Evolutionary conservation across 2,888 invertebrate genomes (phyloP).

Genomic region (Synergus gifuensis): DNA sequence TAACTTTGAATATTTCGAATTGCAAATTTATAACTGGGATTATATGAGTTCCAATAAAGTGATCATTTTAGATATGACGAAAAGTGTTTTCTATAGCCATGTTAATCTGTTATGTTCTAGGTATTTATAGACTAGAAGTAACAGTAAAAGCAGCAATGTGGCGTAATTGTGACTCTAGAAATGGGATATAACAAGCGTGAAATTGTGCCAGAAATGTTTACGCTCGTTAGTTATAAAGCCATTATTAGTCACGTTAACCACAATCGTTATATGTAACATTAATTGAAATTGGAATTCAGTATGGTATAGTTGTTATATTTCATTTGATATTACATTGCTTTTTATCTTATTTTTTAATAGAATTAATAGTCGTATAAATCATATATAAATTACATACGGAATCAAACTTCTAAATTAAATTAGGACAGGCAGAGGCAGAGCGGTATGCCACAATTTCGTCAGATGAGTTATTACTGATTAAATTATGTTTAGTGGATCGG

Average conservation of each 20-base stretch:
- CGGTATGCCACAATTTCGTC: neutral
- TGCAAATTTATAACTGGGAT: neutral
- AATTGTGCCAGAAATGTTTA: constrained; percentile 6
- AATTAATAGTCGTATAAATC: neutral
- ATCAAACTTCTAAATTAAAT: neutral
- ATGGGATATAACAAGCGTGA: neutral
- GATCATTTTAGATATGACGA: neutral
- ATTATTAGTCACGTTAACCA: neutral
- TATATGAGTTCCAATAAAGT: neutral
- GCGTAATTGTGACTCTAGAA: constrained; percentile 11
- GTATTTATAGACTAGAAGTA: constrained; percentile 14
- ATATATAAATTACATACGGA: neutral
- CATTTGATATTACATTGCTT: neutral
- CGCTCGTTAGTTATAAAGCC: neutral
- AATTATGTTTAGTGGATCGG: constrained; percentile 21
- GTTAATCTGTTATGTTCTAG: neutral
- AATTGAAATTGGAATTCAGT: neutral
- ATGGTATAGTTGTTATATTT: neutral
- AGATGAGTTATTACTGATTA: constrained; percentile 21
- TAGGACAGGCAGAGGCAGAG: constrained; percentile 12
- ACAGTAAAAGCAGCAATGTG: constrained; percentile 20
- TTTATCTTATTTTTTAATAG: neutral
- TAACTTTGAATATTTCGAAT: too few relatives aligned
- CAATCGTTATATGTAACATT: neutral
- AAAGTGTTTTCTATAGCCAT: neutral